phyloP scores from a whole-genome alignment of 2,113 vertebrate genomes.

The Uria aalge region DNA sequence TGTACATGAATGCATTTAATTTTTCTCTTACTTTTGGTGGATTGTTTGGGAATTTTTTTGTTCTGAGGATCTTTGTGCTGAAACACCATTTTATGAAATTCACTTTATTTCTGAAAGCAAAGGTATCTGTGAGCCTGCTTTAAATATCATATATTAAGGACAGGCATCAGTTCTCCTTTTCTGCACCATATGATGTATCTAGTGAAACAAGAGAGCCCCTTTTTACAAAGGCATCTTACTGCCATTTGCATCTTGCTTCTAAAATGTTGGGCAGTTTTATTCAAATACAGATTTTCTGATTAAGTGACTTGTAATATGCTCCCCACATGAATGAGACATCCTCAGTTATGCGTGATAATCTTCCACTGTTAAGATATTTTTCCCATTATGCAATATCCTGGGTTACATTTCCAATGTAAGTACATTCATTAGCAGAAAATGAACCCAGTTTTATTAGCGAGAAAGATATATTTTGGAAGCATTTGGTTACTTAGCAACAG shows the following conservation, averaged over 20 bases:
- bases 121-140: background rate
- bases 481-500: constrained; percentile 71
- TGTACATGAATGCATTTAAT: background rate
- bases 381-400: constrained; percentile 23
- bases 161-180: background rate
- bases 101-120: background rate
- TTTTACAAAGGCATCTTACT: background rate
- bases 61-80: background rate
- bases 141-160: background rate
- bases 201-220: background rate
- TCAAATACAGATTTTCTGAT: background rate
- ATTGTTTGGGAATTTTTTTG: background rate
- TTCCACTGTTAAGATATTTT: background rate
- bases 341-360: background rate
- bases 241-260: background rate
- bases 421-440: constrained; percentile 14
- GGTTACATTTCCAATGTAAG: background rate
- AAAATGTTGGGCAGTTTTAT: background rate
- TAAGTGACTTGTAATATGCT: background rate
- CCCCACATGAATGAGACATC: background rate
- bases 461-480: constrained; percentile 49
- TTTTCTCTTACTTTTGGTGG: background rate
- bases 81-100: background rate
- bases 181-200: background rate
- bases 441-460: constrained; percentile 26